Evolutionary conservation across 37 sponge, comb jelly and placozoan species (phyloP).

Genomic region (Haliclona indistincta): DNA sequence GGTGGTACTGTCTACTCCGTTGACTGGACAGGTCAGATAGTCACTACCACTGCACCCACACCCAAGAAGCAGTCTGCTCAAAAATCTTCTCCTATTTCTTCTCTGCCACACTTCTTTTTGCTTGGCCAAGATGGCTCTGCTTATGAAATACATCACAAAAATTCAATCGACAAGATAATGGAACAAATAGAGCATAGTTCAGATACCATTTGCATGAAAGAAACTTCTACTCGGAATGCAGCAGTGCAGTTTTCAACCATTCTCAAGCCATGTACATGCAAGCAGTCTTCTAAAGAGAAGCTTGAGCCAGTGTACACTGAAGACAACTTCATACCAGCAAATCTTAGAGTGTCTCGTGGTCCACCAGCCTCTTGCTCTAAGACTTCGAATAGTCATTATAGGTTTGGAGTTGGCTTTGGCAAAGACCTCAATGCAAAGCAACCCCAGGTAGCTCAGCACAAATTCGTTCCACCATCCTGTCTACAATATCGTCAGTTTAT

Average conservation of each 20-base stretch:
- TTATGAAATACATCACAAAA: slow-evolving; percentile 30
- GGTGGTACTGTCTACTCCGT: slow-evolving; percentile 25
- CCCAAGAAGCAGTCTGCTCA: not conserved
- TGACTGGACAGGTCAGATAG: slow-evolving; percentile 7
- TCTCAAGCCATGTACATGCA: slow-evolving; percentile 3
- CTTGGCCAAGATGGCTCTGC: slow-evolving; percentile 49
- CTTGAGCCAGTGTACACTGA: not conserved
- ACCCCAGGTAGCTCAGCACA: not conserved
- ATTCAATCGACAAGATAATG: slow-evolving; percentile 1
- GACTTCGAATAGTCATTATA: not conserved
- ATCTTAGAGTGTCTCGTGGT: too few relatives aligned
- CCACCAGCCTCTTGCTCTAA: too few relatives aligned
- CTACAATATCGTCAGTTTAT: slow-evolving; percentile 53
- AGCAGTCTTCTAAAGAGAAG: not conserved
- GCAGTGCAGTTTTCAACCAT: slow-evolving; percentile 1
- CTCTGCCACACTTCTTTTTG: slow-evolving; percentile 59
- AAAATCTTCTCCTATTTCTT: too few relatives aligned
- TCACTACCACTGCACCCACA: not conserved
- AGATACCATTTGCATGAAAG: slow-evolving; percentile 1
- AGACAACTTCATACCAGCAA: not conserved
- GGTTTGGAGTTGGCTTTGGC: slow-evolving; percentile 55
- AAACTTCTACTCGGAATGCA: not conserved
- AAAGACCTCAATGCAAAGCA: slow-evolving; percentile 34
- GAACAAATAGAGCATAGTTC: slow-evolving; percentile 12
- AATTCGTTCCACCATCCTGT: slow-evolving; percentile 8